A percentile compares a stretch with the other conserved stretches of the same genome.
phyloP scores from a whole-genome alignment of 2,113 vertebrate species.

The Hydropotes inermis region DNA sequence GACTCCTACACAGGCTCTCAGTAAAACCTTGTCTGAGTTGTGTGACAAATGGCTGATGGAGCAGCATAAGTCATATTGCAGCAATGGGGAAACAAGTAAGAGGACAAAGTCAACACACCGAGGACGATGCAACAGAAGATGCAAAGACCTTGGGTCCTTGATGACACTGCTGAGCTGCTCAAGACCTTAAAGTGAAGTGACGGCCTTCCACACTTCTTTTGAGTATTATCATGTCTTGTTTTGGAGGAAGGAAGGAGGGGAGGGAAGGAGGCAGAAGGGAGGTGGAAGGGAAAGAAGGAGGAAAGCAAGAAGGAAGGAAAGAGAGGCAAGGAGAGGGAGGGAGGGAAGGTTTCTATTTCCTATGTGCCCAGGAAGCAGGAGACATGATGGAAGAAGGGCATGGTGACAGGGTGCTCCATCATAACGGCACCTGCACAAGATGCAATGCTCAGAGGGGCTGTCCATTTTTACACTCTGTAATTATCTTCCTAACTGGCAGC shows the following conservation, averaged over 20 bases:
- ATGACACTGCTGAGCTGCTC: neutral
- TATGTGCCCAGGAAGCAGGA: neutral
- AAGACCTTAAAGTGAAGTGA: neutral
- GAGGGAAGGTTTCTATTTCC: neutral
- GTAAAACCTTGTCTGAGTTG: neutral
- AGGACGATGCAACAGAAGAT: neutral
- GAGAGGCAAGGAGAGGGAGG: neutral
- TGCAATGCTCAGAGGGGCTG: neutral
- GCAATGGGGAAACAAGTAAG: neutral
- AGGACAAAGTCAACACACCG: neutral
- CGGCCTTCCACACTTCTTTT: neutral
- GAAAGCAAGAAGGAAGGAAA: neutral
- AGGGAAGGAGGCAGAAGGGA: neutral
- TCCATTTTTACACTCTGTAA: neutral
- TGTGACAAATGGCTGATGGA: neutral
- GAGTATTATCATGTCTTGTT: neutral
- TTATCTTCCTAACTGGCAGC: neutral
- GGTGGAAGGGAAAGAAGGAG: neutral
- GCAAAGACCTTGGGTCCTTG: neutral
- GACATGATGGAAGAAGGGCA: neutral
- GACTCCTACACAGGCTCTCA: too few species aligned
- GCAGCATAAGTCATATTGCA: neutral
- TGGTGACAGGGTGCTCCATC: neutral
- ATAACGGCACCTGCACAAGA: fast-evolving
- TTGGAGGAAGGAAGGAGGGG: neutral